Conservation (phyloP, 2,797 vertebrate species). For the Coilia nasus region DNA sequence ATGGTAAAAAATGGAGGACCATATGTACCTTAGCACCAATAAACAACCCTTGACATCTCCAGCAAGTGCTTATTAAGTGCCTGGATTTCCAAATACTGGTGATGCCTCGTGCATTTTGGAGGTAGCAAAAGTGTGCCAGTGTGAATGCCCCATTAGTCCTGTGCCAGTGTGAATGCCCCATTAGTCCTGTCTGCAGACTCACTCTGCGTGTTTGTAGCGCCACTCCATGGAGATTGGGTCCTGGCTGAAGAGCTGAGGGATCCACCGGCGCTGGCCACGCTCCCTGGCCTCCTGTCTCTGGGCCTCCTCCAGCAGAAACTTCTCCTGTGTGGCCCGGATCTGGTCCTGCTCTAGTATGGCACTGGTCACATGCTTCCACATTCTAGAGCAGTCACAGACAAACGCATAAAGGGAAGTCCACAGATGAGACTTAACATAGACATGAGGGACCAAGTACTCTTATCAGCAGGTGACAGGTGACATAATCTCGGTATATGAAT, state of each 20-base stretch:
- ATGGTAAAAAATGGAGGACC: no score
- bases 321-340: slow-evolving; percentile 86
- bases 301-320: slow-evolving; percentile 87
- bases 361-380: slow-evolving; percentile 89
- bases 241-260: slow-evolving; percentile 78
- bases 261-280: slow-evolving; percentile 80
- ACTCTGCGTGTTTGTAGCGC: slow-evolving; percentile 88
- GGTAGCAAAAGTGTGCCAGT: no score
- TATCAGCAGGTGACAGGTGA: no score
- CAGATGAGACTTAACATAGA: not conserved
- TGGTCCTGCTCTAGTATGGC: slow-evolving; percentile 89
- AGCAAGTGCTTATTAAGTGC: no score
- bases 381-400: slow-evolving; percentile 62
- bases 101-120: no score
- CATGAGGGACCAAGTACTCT: no score
- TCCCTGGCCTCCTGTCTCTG: slow-evolving; percentile 79
- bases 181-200: slow-evolving; percentile 54
- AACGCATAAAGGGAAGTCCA: not conserved
- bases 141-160: no score
- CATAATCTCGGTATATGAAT: no score
- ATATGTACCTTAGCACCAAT: no score
- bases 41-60: no score
- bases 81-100: no score
- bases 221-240: slow-evolving; percentile 79
- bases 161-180: no score